Base-by-base conservation (phyloP, 2,797 vertebrate species). In the Thunnus albacares region DNA sequence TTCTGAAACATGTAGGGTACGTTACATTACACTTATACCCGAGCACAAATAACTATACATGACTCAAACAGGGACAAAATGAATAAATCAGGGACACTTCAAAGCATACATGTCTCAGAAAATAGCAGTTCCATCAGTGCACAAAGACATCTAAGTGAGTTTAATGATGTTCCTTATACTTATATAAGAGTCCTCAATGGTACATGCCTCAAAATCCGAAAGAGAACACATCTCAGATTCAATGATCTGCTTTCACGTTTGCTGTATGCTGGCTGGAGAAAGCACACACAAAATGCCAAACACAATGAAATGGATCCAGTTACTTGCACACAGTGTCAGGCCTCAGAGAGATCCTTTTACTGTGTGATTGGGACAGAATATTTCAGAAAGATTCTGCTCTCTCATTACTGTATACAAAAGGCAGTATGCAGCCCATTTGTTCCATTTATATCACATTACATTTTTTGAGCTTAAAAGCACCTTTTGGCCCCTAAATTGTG, bases 261-360 rank as follows among this genome's bases (percentile, higher is more conserved):
- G 33, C 55, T 55, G 73, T 30, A 38, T 69, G 66, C 82, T 62
- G 62, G 56, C 68, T 75, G 26, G 26, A 80, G 67, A 72, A 66
- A 70, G 71, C 66, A 75, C 77, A 80, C 68, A 73, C 71, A 58
- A 83, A 85, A 83, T 69, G 68, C 24, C 69, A 84, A 73, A 75
- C 68, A 72, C 57, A 38, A 84, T 77, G 68, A 90, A 87, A 81
- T 20, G 33, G 74, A 75, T 66, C 61, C 67, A 67, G 24, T 76
- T 51, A 77, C 53, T 61, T 64, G 51, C 77, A 71, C 69, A 67
- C 26, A 43, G 28, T 57, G 43, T 75, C 49, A 75, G 73, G 71
- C 24, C 26, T 64, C 24, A 45, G 71, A 66, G 38, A 73, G 17
- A 63, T 74, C 20, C 12, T 61, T 77, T 77, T 53, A 55, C 51